Percentiles rank a stretch among this genome's conserved stretches.
Conservation (phyloP, 2,113 vertebrate genomes). For the Cebidichthys violaceus region DNA sequence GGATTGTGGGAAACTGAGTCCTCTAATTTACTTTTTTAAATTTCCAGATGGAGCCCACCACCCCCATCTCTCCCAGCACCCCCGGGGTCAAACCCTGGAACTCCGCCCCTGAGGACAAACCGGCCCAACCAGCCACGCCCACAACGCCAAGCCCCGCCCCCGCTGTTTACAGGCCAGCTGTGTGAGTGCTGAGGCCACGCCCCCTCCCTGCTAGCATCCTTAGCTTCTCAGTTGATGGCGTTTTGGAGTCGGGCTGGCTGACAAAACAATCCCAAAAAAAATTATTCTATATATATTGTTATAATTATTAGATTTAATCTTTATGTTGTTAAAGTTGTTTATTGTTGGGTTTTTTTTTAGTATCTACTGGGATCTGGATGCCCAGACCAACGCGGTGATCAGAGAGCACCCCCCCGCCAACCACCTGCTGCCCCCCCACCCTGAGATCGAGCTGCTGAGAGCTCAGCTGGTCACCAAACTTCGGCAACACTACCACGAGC, state of each 20-base stretch:
- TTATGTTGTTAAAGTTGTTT: not conserved
- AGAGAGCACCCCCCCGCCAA: slow-evolving; percentile 87
- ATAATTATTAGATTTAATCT: not conserved
- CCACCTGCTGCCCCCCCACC: slow-evolving; percentile 91
- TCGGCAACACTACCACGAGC: slow-evolving; percentile 95
- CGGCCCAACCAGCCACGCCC: slow-evolving; percentile 69
- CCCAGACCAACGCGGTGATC: slow-evolving; percentile 95
- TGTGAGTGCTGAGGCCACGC: slow-evolving; percentile 83
- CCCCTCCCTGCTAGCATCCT: not conserved
- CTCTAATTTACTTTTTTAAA: not conserved
- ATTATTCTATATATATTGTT: not conserved
- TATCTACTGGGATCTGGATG: slow-evolving; percentile 93
- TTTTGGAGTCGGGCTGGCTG: too few species aligned
- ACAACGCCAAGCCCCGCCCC: slow-evolving; percentile 60
- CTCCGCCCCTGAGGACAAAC: slow-evolving; percentile 90
- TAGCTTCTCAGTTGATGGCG: not conserved
- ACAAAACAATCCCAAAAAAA: too few species aligned
- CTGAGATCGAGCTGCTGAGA: slow-evolving; percentile 94
- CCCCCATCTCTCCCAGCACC: slow-evolving; percentile 91
- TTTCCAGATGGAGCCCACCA: slow-evolving; percentile 84
- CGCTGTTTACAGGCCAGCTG: slow-evolving; percentile 86
- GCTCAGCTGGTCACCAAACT: slow-evolving; percentile 96
- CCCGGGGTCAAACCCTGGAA: slow-evolving; percentile 92
- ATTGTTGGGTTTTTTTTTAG: slow-evolving; percentile 40
- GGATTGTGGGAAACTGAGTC: slow-evolving; percentile 7